These are phyloP conservation scores for Probosciger aterrimus DNA, from an alignment of 2,113 vertebrate genomes.

Conservation along the genomic window DNA sequence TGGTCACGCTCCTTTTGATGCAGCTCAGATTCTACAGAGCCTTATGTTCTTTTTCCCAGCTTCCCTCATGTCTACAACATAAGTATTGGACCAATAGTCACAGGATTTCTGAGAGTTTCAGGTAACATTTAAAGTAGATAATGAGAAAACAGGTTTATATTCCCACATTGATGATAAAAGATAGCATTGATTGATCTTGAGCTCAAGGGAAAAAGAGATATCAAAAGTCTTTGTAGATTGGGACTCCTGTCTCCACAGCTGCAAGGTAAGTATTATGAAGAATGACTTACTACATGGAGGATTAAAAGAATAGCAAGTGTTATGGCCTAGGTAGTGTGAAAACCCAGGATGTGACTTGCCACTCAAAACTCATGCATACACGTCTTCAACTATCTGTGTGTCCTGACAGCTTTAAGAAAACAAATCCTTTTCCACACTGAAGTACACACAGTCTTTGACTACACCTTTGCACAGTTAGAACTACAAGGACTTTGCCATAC, in stretches of 20 bases:
- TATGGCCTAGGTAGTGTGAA: not conserved
- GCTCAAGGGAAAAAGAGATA: not conserved
- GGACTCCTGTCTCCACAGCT: not conserved
- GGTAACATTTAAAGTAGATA: not conserved
- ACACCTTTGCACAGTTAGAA: not conserved
- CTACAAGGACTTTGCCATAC: not conserved
- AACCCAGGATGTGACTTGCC: not conserved
- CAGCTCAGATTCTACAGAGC: not conserved
- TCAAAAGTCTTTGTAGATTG: not conserved
- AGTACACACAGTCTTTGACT: not conserved
- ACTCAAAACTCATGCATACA: not conserved
- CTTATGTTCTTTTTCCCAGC: not conserved
- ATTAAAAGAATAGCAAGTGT: not conserved
- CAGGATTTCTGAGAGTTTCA: not conserved
- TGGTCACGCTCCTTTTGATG: too few relatives aligned
- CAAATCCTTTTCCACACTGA: not conserved
- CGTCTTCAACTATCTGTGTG: not conserved
- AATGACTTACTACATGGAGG: fast-evolving
- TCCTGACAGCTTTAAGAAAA: not conserved
- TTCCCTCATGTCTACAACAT: not conserved
- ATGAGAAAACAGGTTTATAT: not conserved
- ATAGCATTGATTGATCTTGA: not conserved
- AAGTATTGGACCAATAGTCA: not conserved
- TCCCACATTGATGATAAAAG: not conserved
- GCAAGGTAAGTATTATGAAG: not conserved